phyloP scores from a whole-genome alignment of 2,888 invertebrate genomes.

The Eueremaeus valkanovi region DNA sequence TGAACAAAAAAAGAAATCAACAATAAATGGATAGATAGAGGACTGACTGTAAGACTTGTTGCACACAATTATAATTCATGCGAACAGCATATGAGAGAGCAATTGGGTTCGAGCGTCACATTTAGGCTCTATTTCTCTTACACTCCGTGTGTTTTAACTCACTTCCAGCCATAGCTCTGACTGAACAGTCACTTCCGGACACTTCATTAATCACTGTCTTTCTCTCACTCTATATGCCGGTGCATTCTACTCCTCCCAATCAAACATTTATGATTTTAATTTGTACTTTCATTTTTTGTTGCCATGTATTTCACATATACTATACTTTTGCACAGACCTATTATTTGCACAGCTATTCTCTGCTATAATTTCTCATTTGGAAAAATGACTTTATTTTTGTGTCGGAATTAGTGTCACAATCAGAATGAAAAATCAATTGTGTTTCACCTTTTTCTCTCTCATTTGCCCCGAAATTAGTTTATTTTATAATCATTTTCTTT shows the following conservation, averaged over 20 bases:
- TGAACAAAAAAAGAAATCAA: no score
- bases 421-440: neutral
- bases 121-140: neutral
- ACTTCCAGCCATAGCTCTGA: neutral
- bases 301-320: constrained; percentile 2
- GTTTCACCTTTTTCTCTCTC: neutral
- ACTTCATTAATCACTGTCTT: constrained; percentile 30
- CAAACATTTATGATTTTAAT: constrained; percentile 21
- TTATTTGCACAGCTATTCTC: neutral
- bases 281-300: neutral
- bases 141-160: neutral
- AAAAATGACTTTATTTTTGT: neutral
- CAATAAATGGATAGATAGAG: no score
- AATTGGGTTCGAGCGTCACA: neutral
- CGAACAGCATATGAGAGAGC: neutral
- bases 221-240: neutral
- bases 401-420: neutral
- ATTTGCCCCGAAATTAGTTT: neutral
- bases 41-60: neutral
- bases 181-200: constrained; percentile 25
- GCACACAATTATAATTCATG: constrained; percentile 8
- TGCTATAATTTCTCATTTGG: neutral
- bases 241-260: constrained; percentile 1
- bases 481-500: no score
- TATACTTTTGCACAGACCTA: neutral